Conservation (phyloP, 1,140 invertebrate genomes). For the Parasteatoda tepidariorum region DNA sequence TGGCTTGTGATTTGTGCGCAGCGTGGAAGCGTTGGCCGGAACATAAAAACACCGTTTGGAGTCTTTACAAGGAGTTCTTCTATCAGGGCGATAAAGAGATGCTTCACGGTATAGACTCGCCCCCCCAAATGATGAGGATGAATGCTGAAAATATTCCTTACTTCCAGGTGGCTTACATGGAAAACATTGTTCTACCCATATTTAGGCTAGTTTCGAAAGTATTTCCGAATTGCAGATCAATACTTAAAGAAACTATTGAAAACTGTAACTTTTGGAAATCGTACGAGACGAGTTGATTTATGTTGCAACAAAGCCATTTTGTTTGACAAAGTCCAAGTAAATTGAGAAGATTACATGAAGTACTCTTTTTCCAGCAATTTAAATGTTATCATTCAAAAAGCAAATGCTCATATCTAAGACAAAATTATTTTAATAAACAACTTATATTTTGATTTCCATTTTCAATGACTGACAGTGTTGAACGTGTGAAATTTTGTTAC, state of each 20-base stretch:
- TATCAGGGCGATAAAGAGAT: constrained; percentile 28
- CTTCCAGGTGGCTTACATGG: constrained; percentile 4
- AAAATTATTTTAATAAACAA: no score
- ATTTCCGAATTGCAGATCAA: neutral
- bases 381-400: no score
- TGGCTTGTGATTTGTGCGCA: constrained; percentile 26
- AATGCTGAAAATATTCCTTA: constrained; percentile 14
- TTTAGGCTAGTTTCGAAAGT: neutral
- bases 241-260: neutral
- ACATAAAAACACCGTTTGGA: constrained; percentile 33
- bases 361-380: no score
- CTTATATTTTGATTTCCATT: no score
- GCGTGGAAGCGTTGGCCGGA: constrained; percentile 25
- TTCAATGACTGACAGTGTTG: no score
- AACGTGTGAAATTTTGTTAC: no score
- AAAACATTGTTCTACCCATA: neutral
- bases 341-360: no score
- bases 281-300: no score
- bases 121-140: neutral
- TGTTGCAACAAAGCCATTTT: no score
- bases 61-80: constrained; percentile 35
- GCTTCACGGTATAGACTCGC: neutral
- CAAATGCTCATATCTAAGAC: no score
- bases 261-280: neutral
- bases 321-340: no score